Evolutionary conservation across 1,140 invertebrate species (phyloP).

Genomic region (Calliphora vicina): DNA sequence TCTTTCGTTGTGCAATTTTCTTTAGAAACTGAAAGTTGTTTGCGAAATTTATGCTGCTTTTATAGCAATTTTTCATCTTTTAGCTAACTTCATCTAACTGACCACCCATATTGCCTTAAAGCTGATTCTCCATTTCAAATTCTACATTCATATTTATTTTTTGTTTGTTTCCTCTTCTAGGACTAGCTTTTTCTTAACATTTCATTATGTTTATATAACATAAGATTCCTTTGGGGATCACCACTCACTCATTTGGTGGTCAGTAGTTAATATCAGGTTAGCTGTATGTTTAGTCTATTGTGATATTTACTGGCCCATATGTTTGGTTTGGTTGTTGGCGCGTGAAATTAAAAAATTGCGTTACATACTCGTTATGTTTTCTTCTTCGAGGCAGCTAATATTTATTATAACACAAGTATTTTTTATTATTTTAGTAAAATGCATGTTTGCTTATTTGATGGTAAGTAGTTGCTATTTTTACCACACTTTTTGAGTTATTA

Average conservation of each 20-base stretch:
- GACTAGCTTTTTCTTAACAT: neutral
- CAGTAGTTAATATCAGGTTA: neutral
- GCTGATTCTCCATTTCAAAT: neutral
- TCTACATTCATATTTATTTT: neutral
- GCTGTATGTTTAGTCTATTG: neutral
- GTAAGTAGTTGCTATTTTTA: neutral
- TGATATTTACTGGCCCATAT: constrained; percentile 33
- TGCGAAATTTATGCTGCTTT: constrained; percentile 50
- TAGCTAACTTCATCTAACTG: neutral
- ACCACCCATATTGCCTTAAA: constrained; percentile 16
- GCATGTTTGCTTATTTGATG: neutral
- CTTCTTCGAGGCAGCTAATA: neutral
- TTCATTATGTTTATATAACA: neutral
- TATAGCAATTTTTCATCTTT: constrained; percentile 46
- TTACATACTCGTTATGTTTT: neutral
- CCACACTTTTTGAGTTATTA: neutral
- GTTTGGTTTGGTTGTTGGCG: constrained; percentile 50
- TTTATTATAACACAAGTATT: neutral
- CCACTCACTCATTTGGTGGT: neutral
- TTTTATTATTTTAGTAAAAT: neutral
- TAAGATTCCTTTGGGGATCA: constrained; percentile 24
- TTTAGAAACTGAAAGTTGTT: constrained; percentile 60
- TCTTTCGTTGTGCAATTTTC: constrained; percentile 40
- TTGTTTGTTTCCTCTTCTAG: neutral
- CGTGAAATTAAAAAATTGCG: constrained; percentile 59